Conservation (phyloP, 30 jellyfish, hydroid and myxozoan species). For the Hydractinia echinata region DNA sequence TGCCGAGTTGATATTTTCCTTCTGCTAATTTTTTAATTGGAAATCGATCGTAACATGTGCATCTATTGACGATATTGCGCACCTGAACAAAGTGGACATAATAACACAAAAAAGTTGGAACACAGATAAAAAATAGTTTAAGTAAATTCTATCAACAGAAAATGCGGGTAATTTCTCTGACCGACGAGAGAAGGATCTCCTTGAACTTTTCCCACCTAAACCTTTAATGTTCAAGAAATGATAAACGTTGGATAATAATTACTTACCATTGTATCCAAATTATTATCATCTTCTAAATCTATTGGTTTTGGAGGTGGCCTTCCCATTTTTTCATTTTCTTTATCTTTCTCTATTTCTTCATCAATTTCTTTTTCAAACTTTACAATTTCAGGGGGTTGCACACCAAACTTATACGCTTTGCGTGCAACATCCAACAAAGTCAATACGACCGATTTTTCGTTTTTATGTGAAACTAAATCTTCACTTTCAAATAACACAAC, state of each 20-base stretch:
- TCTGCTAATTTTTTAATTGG: constrained; percentile 75
- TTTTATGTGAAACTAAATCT: constrained; percentile 82
- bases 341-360: constrained; percentile 77
- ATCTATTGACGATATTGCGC: constrained; percentile 62
- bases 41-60: constrained; percentile 65
- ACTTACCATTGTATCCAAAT: constrained; percentile 85
- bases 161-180: too few relatives aligned
- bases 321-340: constrained; percentile 35
- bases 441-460: constrained; percentile 76
- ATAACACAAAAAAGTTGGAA: background rate
- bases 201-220: too few relatives aligned
- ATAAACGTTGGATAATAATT: background rate
- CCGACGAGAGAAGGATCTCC: too few relatives aligned
- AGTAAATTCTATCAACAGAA: too few relatives aligned
- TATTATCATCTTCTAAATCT: constrained; percentile 62
- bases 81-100: constrained; percentile 38
- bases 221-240: background rate
- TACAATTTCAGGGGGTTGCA: constrained; percentile 86
- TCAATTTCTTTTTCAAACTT: constrained; percentile 85
- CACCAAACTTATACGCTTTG: constrained; percentile 86
- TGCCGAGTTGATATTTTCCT: constrained; percentile 83
- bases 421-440: constrained; percentile 87
- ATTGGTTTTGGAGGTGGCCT: constrained; percentile 30
- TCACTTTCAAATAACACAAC: constrained; percentile 80
- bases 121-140: too few relatives aligned